Evolutionary conservation across 2,113 vertebrate genomes (phyloP).

Genomic region (Clinocottus analis): DNA sequence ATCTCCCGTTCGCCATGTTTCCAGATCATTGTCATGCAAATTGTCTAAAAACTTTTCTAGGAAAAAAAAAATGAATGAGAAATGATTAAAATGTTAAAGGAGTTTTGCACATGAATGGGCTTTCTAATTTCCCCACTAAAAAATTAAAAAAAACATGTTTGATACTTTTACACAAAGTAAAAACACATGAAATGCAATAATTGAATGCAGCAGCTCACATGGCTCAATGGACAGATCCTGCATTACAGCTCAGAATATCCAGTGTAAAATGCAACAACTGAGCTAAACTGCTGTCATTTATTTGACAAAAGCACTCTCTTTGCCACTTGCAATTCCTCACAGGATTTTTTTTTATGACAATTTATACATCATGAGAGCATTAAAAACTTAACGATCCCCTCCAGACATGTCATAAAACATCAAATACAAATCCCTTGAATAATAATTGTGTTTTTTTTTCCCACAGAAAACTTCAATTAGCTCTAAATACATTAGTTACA

Average conservation of each 20-base stretch:
- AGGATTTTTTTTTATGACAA: not conserved
- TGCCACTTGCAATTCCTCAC: not conserved
- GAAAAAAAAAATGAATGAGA: not conserved
- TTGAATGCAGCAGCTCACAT: not conserved
- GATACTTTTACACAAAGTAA: not conserved
- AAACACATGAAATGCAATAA: not conserved
- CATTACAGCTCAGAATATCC: not conserved
- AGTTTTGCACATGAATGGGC: not conserved
- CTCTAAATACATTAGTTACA: not conserved
- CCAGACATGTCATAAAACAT: not conserved
- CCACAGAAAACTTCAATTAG: not conserved
- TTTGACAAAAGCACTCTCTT: not conserved
- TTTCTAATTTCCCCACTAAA: not conserved
- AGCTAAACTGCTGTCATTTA: not conserved
- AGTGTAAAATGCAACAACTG: not conserved
- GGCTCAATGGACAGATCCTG: not conserved
- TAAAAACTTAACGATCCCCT: not conserved
- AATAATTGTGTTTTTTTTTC: not conserved
- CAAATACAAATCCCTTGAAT: not conserved
- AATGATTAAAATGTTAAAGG: not conserved
- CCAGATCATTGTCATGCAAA: conserved; percentile 22
- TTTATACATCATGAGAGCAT: not conserved
- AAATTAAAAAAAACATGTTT: not conserved
- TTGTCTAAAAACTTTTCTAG: conserved; percentile 2
- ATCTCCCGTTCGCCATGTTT: conserved; percentile 24